phyloP scores from a whole-genome alignment of 2,888 invertebrate genomes.

The Gymnoscelis rufifasciata region DNA sequence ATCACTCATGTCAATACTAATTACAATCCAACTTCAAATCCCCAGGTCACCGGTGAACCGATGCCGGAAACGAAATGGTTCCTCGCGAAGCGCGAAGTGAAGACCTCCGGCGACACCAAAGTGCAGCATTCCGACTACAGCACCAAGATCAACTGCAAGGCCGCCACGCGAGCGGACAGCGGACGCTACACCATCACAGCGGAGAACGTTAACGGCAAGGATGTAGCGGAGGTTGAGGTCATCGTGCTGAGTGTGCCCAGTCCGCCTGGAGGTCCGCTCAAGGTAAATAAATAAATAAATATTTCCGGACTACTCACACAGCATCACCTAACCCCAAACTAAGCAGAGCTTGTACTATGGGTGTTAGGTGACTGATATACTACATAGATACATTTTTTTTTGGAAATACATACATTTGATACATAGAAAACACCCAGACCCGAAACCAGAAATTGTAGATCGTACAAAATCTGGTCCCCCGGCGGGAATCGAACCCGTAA shows the following conservation, averaged over 20 bases:
- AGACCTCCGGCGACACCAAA: constrained; percentile 85
- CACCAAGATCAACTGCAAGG: constrained; percentile 88
- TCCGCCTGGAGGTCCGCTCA: constrained; percentile 94
- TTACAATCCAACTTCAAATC: background rate
- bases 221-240: constrained; percentile 95
- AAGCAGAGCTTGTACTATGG: no score
- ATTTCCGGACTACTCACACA: no score
- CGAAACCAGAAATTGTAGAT: no score
- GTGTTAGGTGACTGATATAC: no score
- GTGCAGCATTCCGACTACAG: constrained; percentile 91
- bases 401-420: no score
- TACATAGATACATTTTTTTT: no score
- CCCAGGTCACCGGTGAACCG: constrained; percentile 89
- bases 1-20: background rate
- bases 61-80: constrained; percentile 96
- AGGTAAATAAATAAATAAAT: no score
- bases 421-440: no score
- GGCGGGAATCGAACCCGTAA: no score
- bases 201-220: constrained; percentile 95
- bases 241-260: constrained; percentile 92
- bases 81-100: constrained; percentile 88
- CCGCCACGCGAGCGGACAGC: constrained; percentile 90
- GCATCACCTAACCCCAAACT: no score
- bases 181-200: constrained; percentile 95
- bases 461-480: no score